Conservation (phyloP, 1,140 invertebrate species). For the Streblospio benedicti region DNA sequence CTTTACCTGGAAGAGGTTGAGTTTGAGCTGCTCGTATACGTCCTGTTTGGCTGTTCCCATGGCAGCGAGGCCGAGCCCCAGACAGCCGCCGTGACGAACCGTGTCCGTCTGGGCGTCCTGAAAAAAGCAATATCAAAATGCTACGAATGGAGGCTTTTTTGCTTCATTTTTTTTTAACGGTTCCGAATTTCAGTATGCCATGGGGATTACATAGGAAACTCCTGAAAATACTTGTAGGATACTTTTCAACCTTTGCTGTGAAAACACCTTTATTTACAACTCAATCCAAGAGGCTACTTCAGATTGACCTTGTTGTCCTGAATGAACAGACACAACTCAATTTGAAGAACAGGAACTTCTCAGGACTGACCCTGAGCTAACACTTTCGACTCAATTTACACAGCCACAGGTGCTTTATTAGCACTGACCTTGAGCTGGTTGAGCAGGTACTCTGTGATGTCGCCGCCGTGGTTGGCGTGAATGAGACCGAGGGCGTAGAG, state of each 20-base stretch:
- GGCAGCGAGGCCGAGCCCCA: constrained; percentile 91
- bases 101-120: constrained; percentile 49
- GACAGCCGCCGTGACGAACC: constrained; percentile 91
- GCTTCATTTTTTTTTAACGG: too few species aligned
- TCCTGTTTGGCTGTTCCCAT: constrained; percentile 90
- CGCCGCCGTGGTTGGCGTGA: constrained; percentile 96
- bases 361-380: not conserved
- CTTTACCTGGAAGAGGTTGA: constrained; percentile 94
- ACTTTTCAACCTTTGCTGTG: too few species aligned
- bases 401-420: not conserved
- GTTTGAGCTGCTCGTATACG: constrained; percentile 91
- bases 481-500: constrained; percentile 95
- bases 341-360: too few species aligned
- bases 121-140: too few species aligned
- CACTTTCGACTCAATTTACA: not conserved
- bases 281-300: too few species aligned
- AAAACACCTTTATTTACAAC: too few species aligned
- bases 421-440: constrained; percentile 89
- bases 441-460: constrained; percentile 90
- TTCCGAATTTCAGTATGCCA: too few species aligned
- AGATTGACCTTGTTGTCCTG: too few species aligned
- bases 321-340: too few species aligned
- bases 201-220: too few species aligned
- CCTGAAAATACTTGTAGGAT: too few species aligned
- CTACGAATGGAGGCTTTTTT: too few species aligned